Base-by-base conservation (phyloP, 2,888 invertebrate species). In the Mesoligia furuncula region DNA sequence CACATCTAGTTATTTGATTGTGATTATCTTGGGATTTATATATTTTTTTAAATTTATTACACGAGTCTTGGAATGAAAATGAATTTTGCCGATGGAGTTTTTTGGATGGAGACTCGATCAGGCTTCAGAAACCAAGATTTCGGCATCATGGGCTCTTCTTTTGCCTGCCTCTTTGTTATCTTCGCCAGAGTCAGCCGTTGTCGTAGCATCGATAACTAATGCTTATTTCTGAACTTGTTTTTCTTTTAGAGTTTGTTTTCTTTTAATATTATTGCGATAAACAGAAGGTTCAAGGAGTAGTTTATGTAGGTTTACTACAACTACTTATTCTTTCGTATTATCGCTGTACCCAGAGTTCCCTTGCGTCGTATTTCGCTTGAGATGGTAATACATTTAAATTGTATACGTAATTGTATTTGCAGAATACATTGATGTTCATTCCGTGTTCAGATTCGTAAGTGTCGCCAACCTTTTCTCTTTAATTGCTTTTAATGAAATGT, bases 371-470 rank as follows among this genome's bases (percentile, higher is more conserved):
- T 61, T 76, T 48, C 66, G 39, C 64, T 73, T 77, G 73, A 64
- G 77, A 77, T 77, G 78, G 76, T 80, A 85, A 87, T 87, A 83
- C 59, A 85, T 86, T 87, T 77, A 83, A 85, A 85, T 83, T 62
- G 73, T 83, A 77, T 72, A 80, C 84, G 79, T 87, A 83, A 83
- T 87, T 79, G 76, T 76, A 62, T 78, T 85, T 73, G 80, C 75
- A 70, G 80, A 84, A 71, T 68, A 77, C 79, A 80, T 79, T 79
- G 64, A 61, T 73, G 51, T 67, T 65, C 39, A 61, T 75, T 80
- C 24, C 84, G 86, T 84, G 88, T 79, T 64, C 15, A 15, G 81
- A 62, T 66, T 85, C 8, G 9, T 68, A 83, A 80, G 36, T 65
- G 66, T 61, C 67, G 65, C 57, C 24, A 54, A 73, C 51, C 45